These are phyloP conservation scores for Idris sp. DNA, from an alignment of 1,140 invertebrate species.

Conservation along the genomic window DNA sequence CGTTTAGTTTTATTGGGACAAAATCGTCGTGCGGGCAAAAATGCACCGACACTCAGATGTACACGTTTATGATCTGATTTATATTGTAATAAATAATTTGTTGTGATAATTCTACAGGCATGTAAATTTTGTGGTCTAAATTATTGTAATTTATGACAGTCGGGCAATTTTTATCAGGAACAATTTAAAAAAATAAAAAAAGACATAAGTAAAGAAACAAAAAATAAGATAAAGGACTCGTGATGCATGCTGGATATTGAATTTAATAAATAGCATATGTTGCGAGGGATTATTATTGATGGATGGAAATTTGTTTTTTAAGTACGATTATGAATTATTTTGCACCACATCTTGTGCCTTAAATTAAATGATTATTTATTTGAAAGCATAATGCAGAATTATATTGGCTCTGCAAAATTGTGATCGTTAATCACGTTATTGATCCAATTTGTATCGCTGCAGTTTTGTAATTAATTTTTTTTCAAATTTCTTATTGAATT, in stretches of 20 bases:
- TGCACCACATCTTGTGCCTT: conserved; percentile 6
- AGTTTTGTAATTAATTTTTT: no score
- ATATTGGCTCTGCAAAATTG: no score
- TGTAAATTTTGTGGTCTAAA: conserved; percentile 51
- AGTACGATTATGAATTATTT: no score
- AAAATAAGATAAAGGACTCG: no score
- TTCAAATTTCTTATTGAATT: no score
- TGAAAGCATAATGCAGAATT: no score
- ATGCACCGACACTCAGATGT: conserved; percentile 36
- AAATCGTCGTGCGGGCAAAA: conserved; percentile 52
- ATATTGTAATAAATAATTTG: conserved; percentile 59
- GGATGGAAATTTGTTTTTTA: background rate
- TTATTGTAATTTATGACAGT: conserved; percentile 45
- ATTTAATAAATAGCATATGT: conserved; percentile 35
- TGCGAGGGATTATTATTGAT: conserved; percentile 28
- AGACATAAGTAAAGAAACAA: no score
- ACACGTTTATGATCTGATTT: conserved; percentile 54
- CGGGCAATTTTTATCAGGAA: conserved; percentile 34
- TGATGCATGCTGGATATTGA: conserved; percentile 36
- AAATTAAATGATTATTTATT: conserved; percentile 37
- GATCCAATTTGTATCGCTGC: no score
- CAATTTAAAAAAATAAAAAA: conserved; percentile 26
- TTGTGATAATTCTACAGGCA: conserved; percentile 54
- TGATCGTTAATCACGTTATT: no score
- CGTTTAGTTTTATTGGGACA: conserved; percentile 52